phyloP scores from a whole-genome alignment of 2,888 invertebrate genomes.

The Spisula subtruncata region DNA sequence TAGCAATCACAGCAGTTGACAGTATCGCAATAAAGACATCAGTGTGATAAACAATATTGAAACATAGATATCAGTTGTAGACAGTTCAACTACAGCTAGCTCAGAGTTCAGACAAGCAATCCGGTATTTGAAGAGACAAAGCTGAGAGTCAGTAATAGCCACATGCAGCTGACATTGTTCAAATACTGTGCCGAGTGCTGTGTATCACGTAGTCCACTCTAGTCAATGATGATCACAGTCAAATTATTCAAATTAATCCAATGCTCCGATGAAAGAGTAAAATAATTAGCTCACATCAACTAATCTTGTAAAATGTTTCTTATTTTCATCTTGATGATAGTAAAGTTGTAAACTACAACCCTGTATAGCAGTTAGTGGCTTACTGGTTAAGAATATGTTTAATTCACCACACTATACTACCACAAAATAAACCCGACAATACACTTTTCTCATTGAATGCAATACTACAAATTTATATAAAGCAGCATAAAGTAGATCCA shows the following conservation, averaged over 20 bases:
- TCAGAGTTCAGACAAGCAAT: not conserved
- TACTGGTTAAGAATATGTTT: constrained; percentile 1
- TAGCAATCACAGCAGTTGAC: no score
- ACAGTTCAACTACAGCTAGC: not conserved
- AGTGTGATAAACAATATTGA: not conserved
- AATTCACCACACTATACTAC: constrained; percentile 6
- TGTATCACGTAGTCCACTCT: constrained; percentile 12
- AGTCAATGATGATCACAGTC: not conserved
- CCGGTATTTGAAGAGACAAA: constrained; percentile 17
- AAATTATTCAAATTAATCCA: constrained; percentile 10
- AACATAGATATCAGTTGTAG: not conserved
- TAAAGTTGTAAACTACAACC: not conserved
- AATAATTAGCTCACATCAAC: not conserved
- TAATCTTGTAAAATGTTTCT: not conserved
- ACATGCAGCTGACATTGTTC: constrained; percentile 17
- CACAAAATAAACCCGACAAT: constrained; percentile 15
- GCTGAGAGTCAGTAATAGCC: not conserved
- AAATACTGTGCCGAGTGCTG: constrained; percentile 13
- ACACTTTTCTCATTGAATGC: constrained; percentile 1
- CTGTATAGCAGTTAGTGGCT: not conserved
- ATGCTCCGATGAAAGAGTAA: not conserved
- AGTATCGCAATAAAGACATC: not conserved
- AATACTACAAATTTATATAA: constrained; percentile 1
- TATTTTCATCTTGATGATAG: constrained; percentile 3
- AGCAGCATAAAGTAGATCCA: not conserved